Conservation (phyloP, 2,888 invertebrate species). For the Petrolisthes cinctipes region DNA sequence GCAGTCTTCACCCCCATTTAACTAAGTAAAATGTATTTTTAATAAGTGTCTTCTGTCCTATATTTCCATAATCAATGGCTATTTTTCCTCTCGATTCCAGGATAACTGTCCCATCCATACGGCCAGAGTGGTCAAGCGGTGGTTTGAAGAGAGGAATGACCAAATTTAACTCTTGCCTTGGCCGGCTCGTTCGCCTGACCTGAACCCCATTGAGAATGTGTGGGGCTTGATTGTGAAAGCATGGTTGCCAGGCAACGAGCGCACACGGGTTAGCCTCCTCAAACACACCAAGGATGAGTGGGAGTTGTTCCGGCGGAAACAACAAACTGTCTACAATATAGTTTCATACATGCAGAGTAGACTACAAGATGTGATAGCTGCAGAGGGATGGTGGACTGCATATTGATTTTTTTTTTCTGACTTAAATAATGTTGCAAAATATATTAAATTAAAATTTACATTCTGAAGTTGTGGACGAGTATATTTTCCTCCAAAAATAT, state of each 20-base stretch:
- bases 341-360: neutral
- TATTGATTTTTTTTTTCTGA: neutral
- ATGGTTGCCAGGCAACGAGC: neutral
- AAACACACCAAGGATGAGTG: neutral
- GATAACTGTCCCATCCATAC: too few relatives aligned
- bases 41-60: neutral
- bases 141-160: too few relatives aligned
- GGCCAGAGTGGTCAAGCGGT: too few relatives aligned
- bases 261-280: too few relatives aligned
- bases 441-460: neutral
- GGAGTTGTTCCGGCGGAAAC: neutral
- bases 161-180: neutral
- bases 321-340: too few relatives aligned
- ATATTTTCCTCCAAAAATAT: neutral
- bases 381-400: neutral
- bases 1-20: too few relatives aligned
- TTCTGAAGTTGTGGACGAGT: neutral
- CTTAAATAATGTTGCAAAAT: neutral
- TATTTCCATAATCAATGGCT: neutral
- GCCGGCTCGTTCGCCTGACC: neutral
- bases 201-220: conserved; percentile 1
- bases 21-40: too few relatives aligned
- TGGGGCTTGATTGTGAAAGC: neutral
- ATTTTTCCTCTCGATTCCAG: neutral
- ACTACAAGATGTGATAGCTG: neutral